Conservation (phyloP, 1,140 invertebrate species). For the Aricia agestis region DNA sequence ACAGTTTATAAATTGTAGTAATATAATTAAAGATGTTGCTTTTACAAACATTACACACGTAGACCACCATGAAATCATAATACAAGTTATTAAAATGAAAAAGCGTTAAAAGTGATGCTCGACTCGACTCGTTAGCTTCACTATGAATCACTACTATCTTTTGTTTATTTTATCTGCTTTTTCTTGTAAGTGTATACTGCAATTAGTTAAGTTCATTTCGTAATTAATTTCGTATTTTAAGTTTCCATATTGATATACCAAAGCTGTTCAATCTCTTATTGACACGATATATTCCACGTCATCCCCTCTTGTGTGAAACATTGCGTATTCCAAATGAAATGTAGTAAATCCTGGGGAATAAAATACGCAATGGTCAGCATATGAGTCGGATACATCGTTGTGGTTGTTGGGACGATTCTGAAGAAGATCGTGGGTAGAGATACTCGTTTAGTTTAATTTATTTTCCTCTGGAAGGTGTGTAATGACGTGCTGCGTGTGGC, state of each 20-base stretch:
- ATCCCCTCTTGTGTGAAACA: background rate
- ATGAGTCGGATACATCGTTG: background rate
- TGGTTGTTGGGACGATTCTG: background rate
- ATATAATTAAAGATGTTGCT: too few species aligned
- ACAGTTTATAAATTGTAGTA: too few species aligned
- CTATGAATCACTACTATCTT: background rate
- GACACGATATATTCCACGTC: background rate
- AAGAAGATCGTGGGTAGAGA: conserved; percentile 55
- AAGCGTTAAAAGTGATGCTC: background rate
- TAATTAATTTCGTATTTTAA: background rate
- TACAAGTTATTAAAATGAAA: background rate
- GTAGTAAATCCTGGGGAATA: background rate
- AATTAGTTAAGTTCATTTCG: conserved; percentile 3
- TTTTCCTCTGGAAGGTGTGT: conserved; percentile 71
- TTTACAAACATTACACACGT: background rate
- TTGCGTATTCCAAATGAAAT: background rate
- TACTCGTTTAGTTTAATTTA: conserved; percentile 75
- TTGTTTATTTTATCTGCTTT: background rate
- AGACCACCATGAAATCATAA: background rate
- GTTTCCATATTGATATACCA: conserved; percentile 1
- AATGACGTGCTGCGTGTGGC: conserved; percentile 72
- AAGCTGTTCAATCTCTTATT: background rate
- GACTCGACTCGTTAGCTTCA: background rate
- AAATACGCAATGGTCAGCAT: background rate
- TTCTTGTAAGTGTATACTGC: conserved; percentile 1